Evolutionary conservation across 2,888 invertebrate genomes (phyloP).

Genomic region (Amblyjoppa proteus): DNA sequence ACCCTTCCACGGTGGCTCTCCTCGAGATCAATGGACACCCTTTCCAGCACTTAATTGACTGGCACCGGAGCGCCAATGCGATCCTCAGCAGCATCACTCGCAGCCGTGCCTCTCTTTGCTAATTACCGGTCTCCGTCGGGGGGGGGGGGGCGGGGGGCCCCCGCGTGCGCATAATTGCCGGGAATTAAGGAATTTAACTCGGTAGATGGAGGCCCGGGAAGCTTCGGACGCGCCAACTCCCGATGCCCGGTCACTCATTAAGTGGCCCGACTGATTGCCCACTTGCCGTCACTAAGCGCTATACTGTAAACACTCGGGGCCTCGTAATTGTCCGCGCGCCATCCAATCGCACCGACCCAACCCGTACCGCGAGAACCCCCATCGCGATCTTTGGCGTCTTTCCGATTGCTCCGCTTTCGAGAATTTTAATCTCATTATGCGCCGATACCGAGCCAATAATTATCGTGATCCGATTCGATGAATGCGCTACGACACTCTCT

Average conservation of each 20-base stretch:
- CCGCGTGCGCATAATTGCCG: conserved; percentile 77
- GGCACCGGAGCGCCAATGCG: conserved; percentile 45
- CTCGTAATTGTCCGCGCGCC: conserved; percentile 77
- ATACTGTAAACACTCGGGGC: conserved; percentile 81
- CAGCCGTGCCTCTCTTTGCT: conserved; percentile 46
- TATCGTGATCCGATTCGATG: conserved; percentile 72
- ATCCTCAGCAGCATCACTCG: conserved; percentile 29
- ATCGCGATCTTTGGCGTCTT: not conserved
- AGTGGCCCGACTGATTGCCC: conserved; percentile 79
- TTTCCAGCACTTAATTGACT: conserved; percentile 36
- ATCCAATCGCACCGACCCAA: conserved; percentile 53
- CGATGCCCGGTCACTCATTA: conserved; percentile 75
- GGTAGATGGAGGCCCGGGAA: conserved; percentile 57
- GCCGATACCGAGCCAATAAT: conserved; percentile 66
- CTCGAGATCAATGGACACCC: not conserved
- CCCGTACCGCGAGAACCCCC: not conserved
- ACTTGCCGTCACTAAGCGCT: conserved; percentile 75
- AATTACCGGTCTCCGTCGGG: conserved; percentile 64
- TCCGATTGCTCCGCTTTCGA: conserved; percentile 30
- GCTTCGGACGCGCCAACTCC: conserved; percentile 50
- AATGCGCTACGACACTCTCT: conserved; percentile 16
- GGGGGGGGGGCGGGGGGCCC: not conserved
- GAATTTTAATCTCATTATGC: conserved; percentile 19
- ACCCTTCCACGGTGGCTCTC: not conserved
- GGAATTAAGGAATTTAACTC: conserved; percentile 79